A percentile compares a stretch with the other conserved stretches of the same genome.
Evolutionary conservation across 2,888 invertebrate genomes (phyloP).

Genomic region (Ephialtes manifestator): DNA sequence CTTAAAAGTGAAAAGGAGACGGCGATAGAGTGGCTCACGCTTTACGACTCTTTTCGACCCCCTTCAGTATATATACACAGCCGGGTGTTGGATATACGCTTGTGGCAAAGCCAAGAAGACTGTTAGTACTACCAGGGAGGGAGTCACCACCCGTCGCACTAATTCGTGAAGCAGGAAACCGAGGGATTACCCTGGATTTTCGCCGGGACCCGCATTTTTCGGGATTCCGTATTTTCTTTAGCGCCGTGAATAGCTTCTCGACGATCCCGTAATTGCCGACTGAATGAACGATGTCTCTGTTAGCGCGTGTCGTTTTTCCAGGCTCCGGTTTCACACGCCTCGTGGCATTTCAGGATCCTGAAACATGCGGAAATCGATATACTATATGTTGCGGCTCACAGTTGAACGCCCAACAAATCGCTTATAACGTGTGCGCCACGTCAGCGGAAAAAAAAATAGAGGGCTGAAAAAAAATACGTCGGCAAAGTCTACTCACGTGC

Average conservation of each 20-base stretch:
- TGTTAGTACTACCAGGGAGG: constrained; percentile 15
- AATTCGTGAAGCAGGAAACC: constrained; percentile 61
- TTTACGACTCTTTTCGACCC: constrained; percentile 33
- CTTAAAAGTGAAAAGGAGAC: constrained; percentile 33
- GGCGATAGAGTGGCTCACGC: background rate
- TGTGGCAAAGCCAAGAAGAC: constrained; percentile 19
- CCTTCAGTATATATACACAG: constrained; percentile 1
- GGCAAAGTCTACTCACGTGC: constrained; percentile 41
- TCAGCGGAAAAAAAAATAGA: constrained; percentile 32
- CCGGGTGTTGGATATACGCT: background rate
- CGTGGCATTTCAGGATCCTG: background rate
- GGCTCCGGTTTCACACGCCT: constrained; percentile 1
- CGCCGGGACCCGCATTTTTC: constrained; percentile 41
- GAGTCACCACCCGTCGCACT: constrained; percentile 32
- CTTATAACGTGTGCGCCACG: constrained; percentile 43
- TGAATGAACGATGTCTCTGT: constrained; percentile 2
- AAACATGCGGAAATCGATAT: constrained; percentile 10
- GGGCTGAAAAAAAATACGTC: constrained; percentile 10
- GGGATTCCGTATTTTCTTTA: constrained; percentile 44
- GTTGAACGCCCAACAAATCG: constrained; percentile 46
- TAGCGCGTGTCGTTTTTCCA: background rate
- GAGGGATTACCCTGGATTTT: constrained; percentile 62
- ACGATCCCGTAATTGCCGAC: constrained; percentile 26
- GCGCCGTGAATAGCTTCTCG: constrained; percentile 24
- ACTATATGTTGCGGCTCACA: constrained; percentile 20